Evolutionary conservation across 2,888 invertebrate genomes (phyloP).

Genomic region (Nomada fucata): DNA sequence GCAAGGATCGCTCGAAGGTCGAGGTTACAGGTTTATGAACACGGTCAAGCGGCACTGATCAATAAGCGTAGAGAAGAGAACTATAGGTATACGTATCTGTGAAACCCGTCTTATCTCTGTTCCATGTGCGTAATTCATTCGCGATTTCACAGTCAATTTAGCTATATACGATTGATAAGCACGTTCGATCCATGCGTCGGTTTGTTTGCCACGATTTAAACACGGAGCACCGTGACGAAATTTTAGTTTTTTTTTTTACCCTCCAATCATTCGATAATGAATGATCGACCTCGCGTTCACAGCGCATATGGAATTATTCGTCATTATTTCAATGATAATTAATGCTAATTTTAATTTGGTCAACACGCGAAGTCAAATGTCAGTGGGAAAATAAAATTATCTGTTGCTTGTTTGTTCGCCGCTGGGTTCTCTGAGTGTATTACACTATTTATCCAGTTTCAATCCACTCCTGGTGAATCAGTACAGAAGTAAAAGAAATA

Average conservation of each 20-base stretch:
- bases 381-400: no score
- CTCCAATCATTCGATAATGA: neutral
- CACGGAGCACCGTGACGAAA: neutral
- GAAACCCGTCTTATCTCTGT: slow-evolving; percentile 6
- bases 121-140: slow-evolving; percentile 1
- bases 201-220: neutral
- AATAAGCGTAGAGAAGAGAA: slow-evolving; percentile 49
- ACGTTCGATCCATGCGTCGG: neutral
- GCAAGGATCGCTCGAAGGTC: slow-evolving; percentile 59
- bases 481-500: neutral
- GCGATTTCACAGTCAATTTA: slow-evolving; percentile 47
- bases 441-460: no score
- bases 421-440: neutral
- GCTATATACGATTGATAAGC: slow-evolving; percentile 18
- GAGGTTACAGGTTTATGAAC: slow-evolving; percentile 62
- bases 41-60: slow-evolving; percentile 57
- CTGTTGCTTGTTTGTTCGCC: neutral
- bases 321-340: neutral
- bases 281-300: neutral
- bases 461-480: no score
- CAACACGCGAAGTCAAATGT: no score
- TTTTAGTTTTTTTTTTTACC: neutral
- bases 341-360: neutral
- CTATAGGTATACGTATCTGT: slow-evolving; percentile 11
- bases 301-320: neutral